phyloP scores from a whole-genome alignment of 2,797 vertebrate species.

The Acanthurus leucopareius region DNA sequence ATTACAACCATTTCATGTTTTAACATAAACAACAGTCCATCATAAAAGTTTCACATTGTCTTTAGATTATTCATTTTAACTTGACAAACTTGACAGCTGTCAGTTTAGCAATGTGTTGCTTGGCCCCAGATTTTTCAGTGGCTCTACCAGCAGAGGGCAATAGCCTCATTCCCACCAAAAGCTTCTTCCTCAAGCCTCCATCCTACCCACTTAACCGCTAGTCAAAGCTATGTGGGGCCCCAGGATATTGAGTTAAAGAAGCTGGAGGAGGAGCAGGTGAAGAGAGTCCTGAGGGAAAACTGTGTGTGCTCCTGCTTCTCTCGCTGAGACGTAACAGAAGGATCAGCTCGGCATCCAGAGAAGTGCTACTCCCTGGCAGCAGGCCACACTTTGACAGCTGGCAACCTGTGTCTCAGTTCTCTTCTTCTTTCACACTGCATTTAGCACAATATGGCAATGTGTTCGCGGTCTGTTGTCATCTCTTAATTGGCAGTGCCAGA shows the following conservation, averaged over 20 bases:
- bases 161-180: constrained; percentile 11
- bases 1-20: not conserved
- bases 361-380: constrained; percentile 77
- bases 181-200: constrained; percentile 26
- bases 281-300: constrained; percentile 67
- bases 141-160: constrained; percentile 28
- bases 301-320: constrained; percentile 43
- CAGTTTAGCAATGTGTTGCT: not conserved
- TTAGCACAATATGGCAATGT: constrained; percentile 60
- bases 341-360: constrained; percentile 75
- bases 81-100: not conserved
- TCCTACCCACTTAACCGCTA: constrained; percentile 66
- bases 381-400: constrained; percentile 77
- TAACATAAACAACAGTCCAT: not conserved
- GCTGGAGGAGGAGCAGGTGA: constrained; percentile 75
- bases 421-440: constrained; percentile 57
- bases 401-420: constrained; percentile 51
- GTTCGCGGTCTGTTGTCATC: constrained; percentile 67
- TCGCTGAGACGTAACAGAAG: constrained; percentile 73
- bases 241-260: constrained; percentile 54
- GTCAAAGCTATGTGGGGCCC: constrained; percentile 45
- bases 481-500: constrained; percentile 55
- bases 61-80: not conserved
- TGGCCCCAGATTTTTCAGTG: constrained; percentile 13
- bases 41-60: not conserved